These are phyloP conservation scores for Cheilinus undulatus DNA, from an alignment of 2,113 vertebrate species.

Conservation along the genomic window DNA sequence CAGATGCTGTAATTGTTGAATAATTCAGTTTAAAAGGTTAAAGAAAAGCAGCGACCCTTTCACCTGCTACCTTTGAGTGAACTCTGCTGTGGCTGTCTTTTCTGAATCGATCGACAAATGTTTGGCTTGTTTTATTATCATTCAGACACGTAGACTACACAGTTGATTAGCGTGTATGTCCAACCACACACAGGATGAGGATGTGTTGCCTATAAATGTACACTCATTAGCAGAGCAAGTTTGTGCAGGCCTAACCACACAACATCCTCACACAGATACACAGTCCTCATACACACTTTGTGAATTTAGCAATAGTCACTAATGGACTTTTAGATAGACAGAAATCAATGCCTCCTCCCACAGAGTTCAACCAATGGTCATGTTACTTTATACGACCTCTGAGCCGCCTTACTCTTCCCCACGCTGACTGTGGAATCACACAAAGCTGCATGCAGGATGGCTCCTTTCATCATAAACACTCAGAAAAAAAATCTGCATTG, in stretches of 20 bases:
- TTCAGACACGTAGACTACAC: conserved; percentile 28
- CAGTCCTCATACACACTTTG: background rate
- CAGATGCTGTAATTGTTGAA: too few species aligned
- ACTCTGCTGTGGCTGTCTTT: conserved; percentile 6
- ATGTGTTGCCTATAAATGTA: background rate
- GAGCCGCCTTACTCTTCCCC: background rate
- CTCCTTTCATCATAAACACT: too few species aligned
- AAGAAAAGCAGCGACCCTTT: conserved; percentile 12
- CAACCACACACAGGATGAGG: background rate
- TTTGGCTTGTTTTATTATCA: conserved; percentile 34
- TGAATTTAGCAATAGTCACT: background rate
- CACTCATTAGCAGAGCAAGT: background rate
- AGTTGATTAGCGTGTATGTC: conserved; percentile 4
- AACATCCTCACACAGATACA: background rate
- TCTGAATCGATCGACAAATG: conserved; percentile 40
- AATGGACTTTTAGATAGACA: conserved; percentile 34
- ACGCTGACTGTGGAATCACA: background rate
- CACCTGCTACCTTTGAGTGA: conserved; percentile 16
- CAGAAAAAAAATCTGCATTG: too few species aligned
- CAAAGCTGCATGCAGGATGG: background rate
- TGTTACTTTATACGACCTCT: conserved; percentile 16
- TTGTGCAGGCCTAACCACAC: background rate
- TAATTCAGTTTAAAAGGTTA: too few species aligned
- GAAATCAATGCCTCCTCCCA: conserved; percentile 39
- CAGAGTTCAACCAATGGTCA: conserved; percentile 32